Base-by-base conservation (phyloP, 1,140 invertebrate species). In the Gryllus bimaculatus region DNA sequence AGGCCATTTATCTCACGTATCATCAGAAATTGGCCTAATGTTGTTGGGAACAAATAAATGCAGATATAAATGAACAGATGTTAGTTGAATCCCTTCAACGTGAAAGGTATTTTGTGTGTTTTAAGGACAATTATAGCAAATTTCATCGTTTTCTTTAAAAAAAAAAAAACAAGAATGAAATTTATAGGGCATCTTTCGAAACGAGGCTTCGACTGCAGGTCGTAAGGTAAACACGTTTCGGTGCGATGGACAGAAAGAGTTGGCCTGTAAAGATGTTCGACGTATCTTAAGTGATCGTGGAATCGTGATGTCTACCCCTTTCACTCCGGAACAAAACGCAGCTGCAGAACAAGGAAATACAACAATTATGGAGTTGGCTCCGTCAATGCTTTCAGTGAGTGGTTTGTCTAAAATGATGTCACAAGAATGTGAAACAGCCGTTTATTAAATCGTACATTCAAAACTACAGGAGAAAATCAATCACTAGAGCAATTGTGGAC, bases 361-460 rank as follows among this genome's bases (percentile, higher is more conserved):
- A 13, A 81, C 79, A 10, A 26, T 82, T 8, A 18, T 76, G 15
- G 80, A 82, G 26, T 83, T 81, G 78, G 84, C 85, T 47, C 82
- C 84, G 80, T 82, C 83, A 77, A 80, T 87, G 81, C 75, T 87
- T 10, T 66, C 82, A 49, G 83, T 86, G 80, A 81, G 81, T 73
- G 74, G 81, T 8, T 48, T 87, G 15, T 66, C 80, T 15, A 82
- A 82, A 49, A 78, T 74, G 13, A 84, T 85, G 86, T 84, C 84
- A 12, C 85, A 88, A 81, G 85, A 86, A 47, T 81, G 85, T 0
- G 80, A 82, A 73, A 86, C 83, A 74, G 86, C 85, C 8, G 83
- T 82, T 49, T 88, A 20, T 81, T 82, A 78, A 88, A 88, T 82
- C 75, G 20, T 7, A 26, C 75, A 18, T 2, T 3, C 12, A 1